These are phyloP conservation scores for Pipistrellus kuhlii DNA, from an alignment of 2,797 vertebrate genomes.

Conservation along the genomic window DNA sequence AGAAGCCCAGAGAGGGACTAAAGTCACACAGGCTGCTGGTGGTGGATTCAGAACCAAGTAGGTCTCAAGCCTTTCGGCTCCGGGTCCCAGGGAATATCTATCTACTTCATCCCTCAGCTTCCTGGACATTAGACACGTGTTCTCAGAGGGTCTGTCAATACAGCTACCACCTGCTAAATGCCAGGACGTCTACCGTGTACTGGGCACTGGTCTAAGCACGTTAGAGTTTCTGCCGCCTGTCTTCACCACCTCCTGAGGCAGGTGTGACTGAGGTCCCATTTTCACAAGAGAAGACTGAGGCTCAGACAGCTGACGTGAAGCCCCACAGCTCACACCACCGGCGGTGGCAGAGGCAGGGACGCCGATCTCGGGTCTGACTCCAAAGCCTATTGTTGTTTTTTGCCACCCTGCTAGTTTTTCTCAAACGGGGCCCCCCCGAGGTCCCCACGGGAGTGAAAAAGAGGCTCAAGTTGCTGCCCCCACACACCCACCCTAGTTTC, in stretches of 20 bases:
- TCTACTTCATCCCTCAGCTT: neutral
- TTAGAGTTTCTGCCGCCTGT: neutral
- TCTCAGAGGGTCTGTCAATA: neutral
- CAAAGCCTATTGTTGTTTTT: neutral
- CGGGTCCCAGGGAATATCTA: neutral
- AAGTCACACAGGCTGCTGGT: neutral
- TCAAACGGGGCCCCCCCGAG: neutral
- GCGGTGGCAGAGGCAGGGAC: neutral
- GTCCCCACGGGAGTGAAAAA: neutral
- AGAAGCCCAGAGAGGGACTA: neutral
- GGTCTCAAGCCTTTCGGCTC: neutral
- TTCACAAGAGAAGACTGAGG: neutral
- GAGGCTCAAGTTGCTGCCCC: neutral
- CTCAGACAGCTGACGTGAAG: neutral
- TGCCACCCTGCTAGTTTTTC: neutral
- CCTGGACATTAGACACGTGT: neutral
- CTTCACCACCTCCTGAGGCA: neutral
- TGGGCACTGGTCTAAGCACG: neutral
- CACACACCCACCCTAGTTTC: neutral
- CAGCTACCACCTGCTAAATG: neutral
- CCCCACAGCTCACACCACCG: neutral
- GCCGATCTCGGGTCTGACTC: neutral
- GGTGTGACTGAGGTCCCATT: neutral
- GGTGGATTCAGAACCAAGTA: neutral
- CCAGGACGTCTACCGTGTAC: neutral